Percentiles rank a stretch among this genome's conserved stretches.
These are phyloP conservation scores for Sebastiscus tertius DNA, from an alignment of 2,797 vertebrate genomes.

Conservation along the genomic window DNA sequence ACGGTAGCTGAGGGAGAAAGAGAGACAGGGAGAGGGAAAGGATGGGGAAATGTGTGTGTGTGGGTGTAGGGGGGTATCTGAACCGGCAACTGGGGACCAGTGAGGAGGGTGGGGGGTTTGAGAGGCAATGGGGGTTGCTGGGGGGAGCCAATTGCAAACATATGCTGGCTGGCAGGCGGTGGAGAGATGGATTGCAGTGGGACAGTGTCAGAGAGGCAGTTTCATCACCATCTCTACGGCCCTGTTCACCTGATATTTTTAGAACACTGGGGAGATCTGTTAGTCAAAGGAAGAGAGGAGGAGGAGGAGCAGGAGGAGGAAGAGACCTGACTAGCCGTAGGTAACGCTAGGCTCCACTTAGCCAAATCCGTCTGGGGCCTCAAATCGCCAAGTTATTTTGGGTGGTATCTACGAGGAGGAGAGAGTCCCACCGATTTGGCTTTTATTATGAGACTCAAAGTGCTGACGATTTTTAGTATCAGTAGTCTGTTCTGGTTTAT, in stretches of 20 bases:
- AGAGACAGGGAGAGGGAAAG: slow-evolving; percentile 62
- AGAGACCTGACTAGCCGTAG: slow-evolving; percentile 88
- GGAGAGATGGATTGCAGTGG: slow-evolving; percentile 98
- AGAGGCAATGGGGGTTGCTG: slow-evolving; percentile 82
- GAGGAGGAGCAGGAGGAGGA: slow-evolving; percentile 68
- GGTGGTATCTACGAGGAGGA: slow-evolving; percentile 23
- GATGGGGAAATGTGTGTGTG: slow-evolving; percentile 7
- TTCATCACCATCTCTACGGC: slow-evolving; percentile 97
- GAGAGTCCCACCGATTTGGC: not conserved
- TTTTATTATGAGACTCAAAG: slow-evolving; percentile 15
- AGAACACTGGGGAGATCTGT: slow-evolving; percentile 98
- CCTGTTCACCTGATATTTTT: slow-evolving; percentile 99
- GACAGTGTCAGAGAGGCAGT: slow-evolving; percentile 97
- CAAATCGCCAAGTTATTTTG: slow-evolving; percentile 58
- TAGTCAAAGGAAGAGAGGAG: slow-evolving; percentile 90
- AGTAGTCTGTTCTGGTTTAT: slow-evolving; percentile 4
- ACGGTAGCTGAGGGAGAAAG: slow-evolving; percentile 90
- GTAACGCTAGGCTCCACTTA: slow-evolving; percentile 80
- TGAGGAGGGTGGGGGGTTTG: slow-evolving; percentile 76
- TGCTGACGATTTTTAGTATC: not conserved
- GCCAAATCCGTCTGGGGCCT: slow-evolving; percentile 53
- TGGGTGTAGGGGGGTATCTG: slow-evolving; percentile 38
- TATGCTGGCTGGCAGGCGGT: slow-evolving; percentile 97
- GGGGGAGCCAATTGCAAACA: slow-evolving; percentile 97
- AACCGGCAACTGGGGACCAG: slow-evolving; percentile 90